Conservation (phyloP, 2,888 invertebrate species). For the Tipula helvola region DNA sequence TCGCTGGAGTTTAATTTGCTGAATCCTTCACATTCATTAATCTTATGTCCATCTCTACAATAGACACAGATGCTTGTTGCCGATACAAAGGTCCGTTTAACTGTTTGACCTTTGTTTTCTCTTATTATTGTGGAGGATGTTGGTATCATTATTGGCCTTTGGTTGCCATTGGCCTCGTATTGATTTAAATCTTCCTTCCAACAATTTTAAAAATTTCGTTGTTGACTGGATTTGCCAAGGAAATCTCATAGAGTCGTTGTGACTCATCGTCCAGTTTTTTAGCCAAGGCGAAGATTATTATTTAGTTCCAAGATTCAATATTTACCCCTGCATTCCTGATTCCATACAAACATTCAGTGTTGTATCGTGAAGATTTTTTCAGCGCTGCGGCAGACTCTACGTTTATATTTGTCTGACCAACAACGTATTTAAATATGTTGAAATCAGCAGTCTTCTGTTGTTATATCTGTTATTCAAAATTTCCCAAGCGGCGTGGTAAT, state of each 20-base stretch:
- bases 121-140: too few species aligned
- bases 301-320: background rate
- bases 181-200: background rate
- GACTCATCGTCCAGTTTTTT: background rate
- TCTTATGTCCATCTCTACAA: too few species aligned
- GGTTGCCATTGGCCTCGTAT: background rate
- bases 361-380: background rate
- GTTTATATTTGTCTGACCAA: too few species aligned
- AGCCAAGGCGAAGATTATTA: background rate
- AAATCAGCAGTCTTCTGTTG: background rate
- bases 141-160: background rate
- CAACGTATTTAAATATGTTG: too few species aligned
- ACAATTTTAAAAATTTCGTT: background rate
- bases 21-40: too few species aligned
- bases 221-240: background rate
- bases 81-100: background rate
- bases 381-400: background rate
- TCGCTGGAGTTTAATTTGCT: too few species aligned
- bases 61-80: too few species aligned
- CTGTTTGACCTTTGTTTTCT: background rate
- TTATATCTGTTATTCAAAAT: background rate
- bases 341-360: background rate
- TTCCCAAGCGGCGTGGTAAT: background rate
- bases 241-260: background rate
- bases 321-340: background rate